Evolutionary conservation across 2,113 vertebrate genomes (phyloP).

Genomic region (Macheiramphus alcinus): DNA sequence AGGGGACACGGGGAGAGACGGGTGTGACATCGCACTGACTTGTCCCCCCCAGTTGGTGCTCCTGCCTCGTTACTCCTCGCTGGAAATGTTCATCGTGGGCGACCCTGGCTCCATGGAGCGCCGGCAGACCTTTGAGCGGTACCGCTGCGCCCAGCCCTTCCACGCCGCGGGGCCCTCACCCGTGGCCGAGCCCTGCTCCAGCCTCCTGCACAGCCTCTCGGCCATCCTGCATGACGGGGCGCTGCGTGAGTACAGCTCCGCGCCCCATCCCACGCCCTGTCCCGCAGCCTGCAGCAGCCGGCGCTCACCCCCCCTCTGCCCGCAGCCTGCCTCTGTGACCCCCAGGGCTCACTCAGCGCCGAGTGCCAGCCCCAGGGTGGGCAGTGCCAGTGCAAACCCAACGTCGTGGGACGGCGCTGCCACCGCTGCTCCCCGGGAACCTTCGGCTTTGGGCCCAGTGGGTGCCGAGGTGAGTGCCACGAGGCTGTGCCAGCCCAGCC

Average conservation of each 20-base stretch:
- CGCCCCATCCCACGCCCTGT: fast-evolving
- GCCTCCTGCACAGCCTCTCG: conserved; percentile 88
- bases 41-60: conserved; percentile 78
- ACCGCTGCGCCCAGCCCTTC: conserved; percentile 85
- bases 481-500: not conserved
- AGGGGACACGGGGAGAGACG: not conserved
- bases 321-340: conserved; percentile 89
- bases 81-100: conserved; percentile 91
- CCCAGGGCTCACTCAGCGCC: conserved; percentile 87
- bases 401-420: conserved; percentile 84
- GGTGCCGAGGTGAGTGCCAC: conserved; percentile 82
- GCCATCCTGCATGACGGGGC: conserved; percentile 86
- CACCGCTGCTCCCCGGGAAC: conserved; percentile 85
- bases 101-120: conserved; percentile 78
- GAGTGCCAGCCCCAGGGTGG: conserved; percentile 87
- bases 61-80: conserved; percentile 82
- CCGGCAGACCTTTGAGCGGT: conserved; percentile 84
- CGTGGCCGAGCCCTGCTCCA: conserved; percentile 82
- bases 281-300: fast-evolving
- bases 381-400: conserved; percentile 90
- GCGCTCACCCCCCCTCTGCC: not conserved
- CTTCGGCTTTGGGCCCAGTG: conserved; percentile 86
- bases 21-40: not conserved
- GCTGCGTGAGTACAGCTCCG: conserved; percentile 78
- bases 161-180: conserved; percentile 66